Evolutionary conservation across 2,888 invertebrate genomes (phyloP), one percentile per base, ranked within the genome.

Genomic region (Diabrotica balteata): DNA sequence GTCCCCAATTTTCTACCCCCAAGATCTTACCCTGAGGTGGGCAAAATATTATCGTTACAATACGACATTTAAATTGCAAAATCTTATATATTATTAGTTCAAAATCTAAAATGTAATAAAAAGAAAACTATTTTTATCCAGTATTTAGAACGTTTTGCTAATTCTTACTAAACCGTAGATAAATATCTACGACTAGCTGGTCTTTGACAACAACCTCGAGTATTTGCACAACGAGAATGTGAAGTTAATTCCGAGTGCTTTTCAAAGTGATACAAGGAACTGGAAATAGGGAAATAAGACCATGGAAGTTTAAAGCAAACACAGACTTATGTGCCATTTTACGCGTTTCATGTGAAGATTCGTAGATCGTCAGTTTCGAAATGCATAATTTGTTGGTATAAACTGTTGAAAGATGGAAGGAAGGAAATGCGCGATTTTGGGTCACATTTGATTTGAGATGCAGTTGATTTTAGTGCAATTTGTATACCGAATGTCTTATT

Each of bases 301-400:
- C 32, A 46, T 59, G 10, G 22, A 17, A n/a, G 8, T 11, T 46
- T 59, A 59, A 32, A 32, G 32, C 32, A 32, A 32, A 32, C 32
- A 32, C 32, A 32, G 32, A 32, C 32, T 32, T 32, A 32, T 59
- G 45, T 45, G 57, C 45, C 57, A 45, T 44, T 44, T 57, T 57
- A 57, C 7, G 11, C 17, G 45, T 45, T 57, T 17, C 45, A 57
- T 57, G 57, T 57, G 32, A 44, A 47, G 32, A 59, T 47, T 59
- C 10, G 10, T 59, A 47, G 47, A 47, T 59, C 42, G 49, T 59
- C 22, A 49, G 58, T 59, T 47, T 42, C 22, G 47, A n/a, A 47
- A 32, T 59, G 58, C 58, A 59, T 59, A 59, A 59, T 59, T 47
- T 59, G 58, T 59, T 59, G 46, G 58, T 22, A 42, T n/a, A 58